These are phyloP conservation scores for Caenorhabditis becei DNA, from an alignment of 2,888 invertebrate genomes.

Conservation along the genomic window DNA sequence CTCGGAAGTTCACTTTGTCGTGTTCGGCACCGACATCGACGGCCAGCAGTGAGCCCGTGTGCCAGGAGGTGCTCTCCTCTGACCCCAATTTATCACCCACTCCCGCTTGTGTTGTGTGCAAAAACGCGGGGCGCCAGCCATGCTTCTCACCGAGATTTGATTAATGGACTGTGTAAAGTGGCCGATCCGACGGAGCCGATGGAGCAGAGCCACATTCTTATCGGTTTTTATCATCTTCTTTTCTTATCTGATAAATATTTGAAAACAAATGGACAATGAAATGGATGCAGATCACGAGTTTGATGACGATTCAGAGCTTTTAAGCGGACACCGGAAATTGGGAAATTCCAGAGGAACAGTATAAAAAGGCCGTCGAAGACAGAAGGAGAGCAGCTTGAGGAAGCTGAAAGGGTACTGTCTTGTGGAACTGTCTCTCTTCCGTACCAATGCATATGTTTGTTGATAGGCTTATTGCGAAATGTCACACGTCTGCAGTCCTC, in stretches of 20 bases:
- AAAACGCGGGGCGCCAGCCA: constrained; percentile 10
- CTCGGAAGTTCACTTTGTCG: constrained; percentile 53
- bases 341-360: background rate
- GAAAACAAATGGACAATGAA: background rate
- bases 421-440: too few relatives aligned
- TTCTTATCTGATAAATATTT: constrained; percentile 8
- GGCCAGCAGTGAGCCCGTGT: constrained; percentile 14
- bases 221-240: background rate
- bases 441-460: too few relatives aligned
- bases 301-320: background rate
- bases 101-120: constrained; percentile 6
- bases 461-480: too few relatives aligned
- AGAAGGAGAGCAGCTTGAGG: too few relatives aligned
- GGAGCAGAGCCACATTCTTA: background rate
- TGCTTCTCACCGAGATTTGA: constrained; percentile 5
- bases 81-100: constrained; percentile 37
- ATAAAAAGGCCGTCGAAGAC: too few relatives aligned
- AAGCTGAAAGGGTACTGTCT: too few relatives aligned
- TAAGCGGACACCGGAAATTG: background rate
- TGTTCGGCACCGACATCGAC: constrained; percentile 53
- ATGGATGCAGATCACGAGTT: background rate
- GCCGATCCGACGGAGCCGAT: too few relatives aligned
- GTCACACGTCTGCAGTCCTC: background rate
- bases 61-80: constrained; percentile 31
- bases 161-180: constrained; percentile 22